Conservation (phyloP, 2,113 vertebrate genomes). For the Eidolon helvum region DNA sequence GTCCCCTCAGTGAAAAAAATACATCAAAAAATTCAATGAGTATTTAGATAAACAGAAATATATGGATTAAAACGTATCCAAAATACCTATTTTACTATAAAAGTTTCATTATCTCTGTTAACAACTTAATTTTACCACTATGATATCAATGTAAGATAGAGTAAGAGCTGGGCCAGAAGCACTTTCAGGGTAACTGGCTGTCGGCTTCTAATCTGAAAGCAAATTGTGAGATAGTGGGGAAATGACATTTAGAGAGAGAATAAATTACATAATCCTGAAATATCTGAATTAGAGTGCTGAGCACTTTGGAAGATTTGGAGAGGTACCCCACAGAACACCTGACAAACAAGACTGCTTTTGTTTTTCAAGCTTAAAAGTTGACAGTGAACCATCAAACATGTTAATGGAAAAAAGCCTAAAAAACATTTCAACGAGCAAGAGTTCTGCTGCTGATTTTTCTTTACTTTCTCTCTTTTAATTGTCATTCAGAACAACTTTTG, state of each 20-base stretch:
- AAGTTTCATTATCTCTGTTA: conserved; percentile 70
- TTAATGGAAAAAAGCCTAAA: not conserved
- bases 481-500: conserved; percentile 12
- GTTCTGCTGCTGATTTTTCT: not conserved
- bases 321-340: not conserved
- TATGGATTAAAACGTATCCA: not conserved
- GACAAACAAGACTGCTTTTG: not conserved
- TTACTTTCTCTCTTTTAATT: not conserved
- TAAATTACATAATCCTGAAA: conserved; percentile 76
- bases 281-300: conserved; percentile 31
- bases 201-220: conserved; percentile 77
- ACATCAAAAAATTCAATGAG: not conserved
- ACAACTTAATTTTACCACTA: conserved; percentile 63
- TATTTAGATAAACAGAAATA: not conserved
- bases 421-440: not conserved
- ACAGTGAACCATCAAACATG: conserved; percentile 33
- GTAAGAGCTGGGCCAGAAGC: conserved; percentile 49
- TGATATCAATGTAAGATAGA: conserved; percentile 43
- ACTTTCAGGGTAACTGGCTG: conserved; percentile 66
- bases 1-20: conserved; percentile 56
- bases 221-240: conserved; percentile 68
- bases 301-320: not conserved
- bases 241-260: conserved; percentile 76
- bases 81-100: conserved; percentile 49
- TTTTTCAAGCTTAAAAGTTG: not conserved